Evolutionary conservation across 1,140 invertebrate genomes (phyloP), one percentile per base, ranked within the genome.

Genomic region (Neodiprion pinetum): DNA sequence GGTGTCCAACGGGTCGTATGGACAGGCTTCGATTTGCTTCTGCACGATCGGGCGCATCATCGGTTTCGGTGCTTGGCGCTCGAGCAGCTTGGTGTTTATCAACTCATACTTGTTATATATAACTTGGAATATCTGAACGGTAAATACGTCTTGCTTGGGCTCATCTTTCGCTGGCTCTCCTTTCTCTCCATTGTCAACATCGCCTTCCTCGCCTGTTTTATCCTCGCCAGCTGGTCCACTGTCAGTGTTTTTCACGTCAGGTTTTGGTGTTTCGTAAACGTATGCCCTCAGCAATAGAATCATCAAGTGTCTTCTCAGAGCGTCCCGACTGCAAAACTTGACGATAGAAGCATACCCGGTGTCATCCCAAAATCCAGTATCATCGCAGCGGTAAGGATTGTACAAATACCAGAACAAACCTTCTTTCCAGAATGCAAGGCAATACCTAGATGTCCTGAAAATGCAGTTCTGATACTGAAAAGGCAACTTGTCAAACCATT

Each of bases 391-490:
- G 28, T 85, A 87, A 0, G 86, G 85, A 71, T 87, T 87, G 71
- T 84, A 87, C 0, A 85, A 47, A 11, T 85, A 87, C 86, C 86
- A 87, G 72, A 86, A 86, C 1, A 72, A 47, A 3, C 79, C 84
- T 47, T 87, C 85, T 1, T 79, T 78, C 86, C 86, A 87, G n/a
- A 85, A 85, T 1, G 86, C 83, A 0, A 87, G 4, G 0, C 74
- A 80, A 72, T 82, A 87, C 66, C 80, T 80, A 0, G 68, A 17
- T 2, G 84, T 85, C 48, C 82, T 81, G 4, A 85, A 70, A 8
- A 87, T 81, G 23, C 83, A 86, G 28, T 86, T 83, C 1, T 73
- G 78, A 71, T 79, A 81, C 0, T 72, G 75, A 10, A 73, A 12
- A 0, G 79, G 75, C 0, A 84, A 17, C n/a, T 77, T 67, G 12